Evolutionary conservation across 2,888 invertebrate species (phyloP).

Genomic region (Tiliacea aurago): DNA sequence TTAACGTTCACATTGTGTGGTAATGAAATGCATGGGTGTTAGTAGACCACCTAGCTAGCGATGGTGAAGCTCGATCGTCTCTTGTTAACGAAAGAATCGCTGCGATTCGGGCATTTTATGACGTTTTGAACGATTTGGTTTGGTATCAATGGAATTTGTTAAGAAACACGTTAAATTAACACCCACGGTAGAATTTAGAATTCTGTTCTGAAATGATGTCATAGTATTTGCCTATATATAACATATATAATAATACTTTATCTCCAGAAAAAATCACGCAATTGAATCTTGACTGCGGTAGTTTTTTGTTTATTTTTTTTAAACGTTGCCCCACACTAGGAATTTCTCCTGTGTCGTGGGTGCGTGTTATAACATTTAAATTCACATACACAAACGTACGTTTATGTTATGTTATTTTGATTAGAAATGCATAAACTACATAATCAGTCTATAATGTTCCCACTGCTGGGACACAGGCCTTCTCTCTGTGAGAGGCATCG

Average conservation of each 20-base stretch:
- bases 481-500: too few species aligned
- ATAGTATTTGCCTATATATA: neutral
- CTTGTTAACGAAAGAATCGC: conserved; percentile 64
- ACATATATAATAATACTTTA: neutral
- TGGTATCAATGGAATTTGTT: conserved; percentile 76
- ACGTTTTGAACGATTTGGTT: conserved; percentile 72
- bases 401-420: conserved; percentile 27
- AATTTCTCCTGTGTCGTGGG: too few species aligned
- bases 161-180: conserved; percentile 63
- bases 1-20: conserved; percentile 72
- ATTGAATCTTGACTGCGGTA: neutral
- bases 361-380: too few species aligned
- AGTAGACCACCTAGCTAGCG: conserved; percentile 81
- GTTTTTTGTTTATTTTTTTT: too few species aligned
- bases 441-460: too few species aligned
- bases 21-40: conserved; percentile 78
- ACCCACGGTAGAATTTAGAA: conserved; percentile 23
- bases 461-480: too few species aligned
- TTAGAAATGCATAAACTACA: conserved; percentile 20
- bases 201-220: neutral
- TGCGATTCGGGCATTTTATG: conserved; percentile 77
- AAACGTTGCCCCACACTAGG: too few species aligned
- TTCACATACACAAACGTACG: too few species aligned
- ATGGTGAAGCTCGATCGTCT: conserved; percentile 25
- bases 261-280: neutral